These are phyloP conservation scores for Triplophysa tibetana DNA, from an alignment of 2,113 vertebrate species.

Conservation along the genomic window DNA sequence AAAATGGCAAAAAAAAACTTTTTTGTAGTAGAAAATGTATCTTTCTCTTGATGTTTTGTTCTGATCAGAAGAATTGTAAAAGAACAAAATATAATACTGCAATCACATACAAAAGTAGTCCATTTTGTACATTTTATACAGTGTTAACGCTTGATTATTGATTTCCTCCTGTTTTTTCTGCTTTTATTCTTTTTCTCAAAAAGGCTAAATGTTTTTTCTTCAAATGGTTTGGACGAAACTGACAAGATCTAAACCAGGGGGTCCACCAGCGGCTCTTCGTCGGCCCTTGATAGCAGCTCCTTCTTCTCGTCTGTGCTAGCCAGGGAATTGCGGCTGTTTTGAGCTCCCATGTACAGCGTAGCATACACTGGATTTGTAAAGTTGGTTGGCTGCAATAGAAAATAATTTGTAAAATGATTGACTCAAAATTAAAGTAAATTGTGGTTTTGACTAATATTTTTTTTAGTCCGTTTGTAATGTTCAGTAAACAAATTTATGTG, in stretches of 20 bases:
- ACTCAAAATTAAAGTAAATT: not conserved
- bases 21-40: slow-evolving; percentile 71
- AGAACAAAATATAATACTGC: slow-evolving; percentile 93
- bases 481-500: no score
- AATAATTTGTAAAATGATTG: not conserved
- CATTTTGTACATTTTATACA: slow-evolving; percentile 99
- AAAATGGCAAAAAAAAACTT: slow-evolving; percentile 71
- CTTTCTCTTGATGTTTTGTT: slow-evolving; percentile 55
- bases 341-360: slow-evolving; percentile 95
- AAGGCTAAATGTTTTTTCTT: slow-evolving; percentile 69
- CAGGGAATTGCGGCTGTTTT: slow-evolving; percentile 93
- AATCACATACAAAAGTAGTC: slow-evolving; percentile 99
- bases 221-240: slow-evolving; percentile 51
- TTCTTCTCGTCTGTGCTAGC: slow-evolving; percentile 97
- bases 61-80: slow-evolving; percentile 74
- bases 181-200: slow-evolving; percentile 62
- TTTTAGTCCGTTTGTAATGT: no score
- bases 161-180: slow-evolving; percentile 64
- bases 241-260: slow-evolving; percentile 81
- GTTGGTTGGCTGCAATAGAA: slow-evolving; percentile 85
- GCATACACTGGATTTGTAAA: slow-evolving; percentile 97
- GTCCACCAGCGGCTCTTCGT: slow-evolving; percentile 88
- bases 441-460: no score
- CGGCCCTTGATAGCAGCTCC: slow-evolving; percentile 87
- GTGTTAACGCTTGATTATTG: slow-evolving; percentile 73